These are phyloP conservation scores for Diadegma fenestrale DNA, from an alignment of 2,888 invertebrate species.

Conservation along the genomic window DNA sequence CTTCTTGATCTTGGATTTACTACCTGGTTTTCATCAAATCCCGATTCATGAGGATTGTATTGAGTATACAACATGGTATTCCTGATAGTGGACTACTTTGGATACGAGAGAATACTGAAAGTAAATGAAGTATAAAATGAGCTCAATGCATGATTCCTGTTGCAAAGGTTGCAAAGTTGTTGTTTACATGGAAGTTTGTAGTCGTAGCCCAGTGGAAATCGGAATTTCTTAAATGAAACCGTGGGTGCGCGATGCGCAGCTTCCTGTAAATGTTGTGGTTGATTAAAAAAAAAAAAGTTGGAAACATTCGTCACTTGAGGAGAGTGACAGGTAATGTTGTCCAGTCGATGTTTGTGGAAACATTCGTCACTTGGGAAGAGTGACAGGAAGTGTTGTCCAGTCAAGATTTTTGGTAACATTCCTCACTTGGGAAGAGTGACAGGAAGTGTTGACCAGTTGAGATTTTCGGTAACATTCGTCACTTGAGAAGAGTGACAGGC, in stretches of 20 bases:
- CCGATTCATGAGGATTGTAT: constrained; percentile 75
- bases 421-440: too few species aligned
- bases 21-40: constrained; percentile 79
- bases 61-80: constrained; percentile 78
- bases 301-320: neutral
- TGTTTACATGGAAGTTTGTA: constrained; percentile 17
- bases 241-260: constrained; percentile 9
- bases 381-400: neutral
- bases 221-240: constrained; percentile 16
- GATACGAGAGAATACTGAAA: constrained; percentile 45
- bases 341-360: neutral
- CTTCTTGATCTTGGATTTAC: constrained; percentile 6
- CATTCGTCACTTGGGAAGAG: neutral
- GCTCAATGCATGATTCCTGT: neutral
- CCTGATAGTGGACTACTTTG: constrained; percentile 81
- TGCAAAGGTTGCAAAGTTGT: too few species aligned
- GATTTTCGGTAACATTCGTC: neutral
- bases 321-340: constrained; percentile 4
- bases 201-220: constrained; percentile 2
- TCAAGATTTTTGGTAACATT: too few species aligned
- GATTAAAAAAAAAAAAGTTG: neutral
- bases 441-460: too few species aligned
- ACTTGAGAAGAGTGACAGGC: neutral
- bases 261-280: neutral
- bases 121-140: neutral